Conservation (phyloP, 1,140 invertebrate genomes). For the Eubasilissa regina region DNA sequence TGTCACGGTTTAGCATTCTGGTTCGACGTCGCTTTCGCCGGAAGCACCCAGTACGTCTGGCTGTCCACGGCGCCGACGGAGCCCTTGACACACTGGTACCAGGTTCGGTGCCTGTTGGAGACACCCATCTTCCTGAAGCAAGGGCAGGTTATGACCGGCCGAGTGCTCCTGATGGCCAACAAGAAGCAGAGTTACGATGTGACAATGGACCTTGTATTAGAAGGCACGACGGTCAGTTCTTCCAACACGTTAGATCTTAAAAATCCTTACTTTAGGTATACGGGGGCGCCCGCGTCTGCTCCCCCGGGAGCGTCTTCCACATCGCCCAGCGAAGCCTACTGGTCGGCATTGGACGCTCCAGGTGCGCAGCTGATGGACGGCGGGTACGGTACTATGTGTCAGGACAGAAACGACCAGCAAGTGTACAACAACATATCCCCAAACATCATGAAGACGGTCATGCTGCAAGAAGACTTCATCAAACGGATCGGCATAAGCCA, state of each 20-base stretch:
- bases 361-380: constrained; percentile 59
- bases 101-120: constrained; percentile 96
- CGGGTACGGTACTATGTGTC: constrained; percentile 58
- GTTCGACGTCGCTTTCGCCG: constrained; percentile 99
- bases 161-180: constrained; percentile 92
- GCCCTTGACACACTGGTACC: constrained; percentile 99
- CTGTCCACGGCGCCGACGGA: constrained; percentile 98
- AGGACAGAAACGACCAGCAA: constrained; percentile 67
- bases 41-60: constrained; percentile 93
- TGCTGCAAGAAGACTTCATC: constrained; percentile 72
- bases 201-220: constrained; percentile 94
- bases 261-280: constrained; percentile 98
- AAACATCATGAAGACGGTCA: constrained; percentile 71
- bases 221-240: constrained; percentile 88
- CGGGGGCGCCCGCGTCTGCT: constrained; percentile 88
- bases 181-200: constrained; percentile 99
- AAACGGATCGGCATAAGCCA: constrained; percentile 72
- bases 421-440: constrained; percentile 67
- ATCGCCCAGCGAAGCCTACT: constrained; percentile 93
- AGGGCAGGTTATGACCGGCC: constrained; percentile 92
- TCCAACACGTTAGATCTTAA: constrained; percentile 97
- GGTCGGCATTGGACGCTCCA: constrained; percentile 86
- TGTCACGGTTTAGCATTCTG: constrained; percentile 99
- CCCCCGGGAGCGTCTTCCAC: constrained; percentile 91
- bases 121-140: constrained; percentile 95